A percentile compares a stretch with the other conserved stretches of the same genome.
Evolutionary conservation across 2,888 invertebrate species (phyloP).

Genomic region (Calliopum simillimum): DNA sequence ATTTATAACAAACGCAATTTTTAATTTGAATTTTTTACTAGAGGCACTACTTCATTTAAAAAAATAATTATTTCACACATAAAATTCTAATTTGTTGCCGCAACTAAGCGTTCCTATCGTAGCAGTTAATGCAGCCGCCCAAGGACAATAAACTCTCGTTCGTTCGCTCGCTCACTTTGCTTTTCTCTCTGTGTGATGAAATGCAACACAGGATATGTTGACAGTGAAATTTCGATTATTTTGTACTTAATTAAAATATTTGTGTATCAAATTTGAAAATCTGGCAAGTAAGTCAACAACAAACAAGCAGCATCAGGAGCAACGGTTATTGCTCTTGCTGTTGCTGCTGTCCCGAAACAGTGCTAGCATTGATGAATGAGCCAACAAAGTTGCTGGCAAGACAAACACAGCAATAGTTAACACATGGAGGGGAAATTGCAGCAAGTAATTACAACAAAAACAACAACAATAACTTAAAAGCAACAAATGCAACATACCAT

Average conservation of each 20-base stretch:
- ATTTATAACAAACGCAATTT: too few species aligned
- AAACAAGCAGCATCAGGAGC: slow-evolving; percentile 1
- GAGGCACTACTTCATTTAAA: too few species aligned
- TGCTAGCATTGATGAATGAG: slow-evolving; percentile 18
- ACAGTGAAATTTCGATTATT: slow-evolving; percentile 24
- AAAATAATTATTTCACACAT: too few species aligned
- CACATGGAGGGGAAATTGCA: too few species aligned
- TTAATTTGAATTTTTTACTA: too few species aligned
- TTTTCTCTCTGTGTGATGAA: too few species aligned
- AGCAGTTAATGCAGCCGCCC: too few species aligned
- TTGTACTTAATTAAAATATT: slow-evolving; percentile 29
- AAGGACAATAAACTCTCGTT: too few species aligned
- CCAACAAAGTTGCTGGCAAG: slow-evolving; percentile 8
- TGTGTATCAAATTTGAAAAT: slow-evolving; percentile 24
- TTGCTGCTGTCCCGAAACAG: background rate
- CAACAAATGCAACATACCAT: background rate
- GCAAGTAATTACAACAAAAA: background rate
- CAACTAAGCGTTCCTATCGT: too few species aligned
- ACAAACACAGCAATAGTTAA: slow-evolving; percentile 3
- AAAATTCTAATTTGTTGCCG: too few species aligned
- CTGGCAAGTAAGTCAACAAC: slow-evolving; percentile 10
- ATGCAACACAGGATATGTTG: background rate
- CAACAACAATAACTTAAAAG: slow-evolving; percentile 7
- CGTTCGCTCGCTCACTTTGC: too few species aligned
- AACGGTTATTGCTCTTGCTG: too few species aligned